Conservation (phyloP, 2,113 vertebrate genomes). For the Apistogramma diplotaenia region DNA sequence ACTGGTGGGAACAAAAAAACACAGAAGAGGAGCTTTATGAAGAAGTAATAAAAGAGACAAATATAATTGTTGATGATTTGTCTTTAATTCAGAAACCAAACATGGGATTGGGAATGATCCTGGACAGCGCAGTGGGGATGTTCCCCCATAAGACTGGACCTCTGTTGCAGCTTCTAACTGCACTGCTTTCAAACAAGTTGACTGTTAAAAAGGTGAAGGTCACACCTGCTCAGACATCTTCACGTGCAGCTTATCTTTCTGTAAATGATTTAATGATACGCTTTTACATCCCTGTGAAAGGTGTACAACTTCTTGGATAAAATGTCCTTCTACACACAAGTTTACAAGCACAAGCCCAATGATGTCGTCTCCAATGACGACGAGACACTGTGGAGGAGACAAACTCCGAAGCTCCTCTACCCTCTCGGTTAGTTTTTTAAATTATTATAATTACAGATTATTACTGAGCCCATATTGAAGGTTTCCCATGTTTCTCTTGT, state of each 20-base stretch:
- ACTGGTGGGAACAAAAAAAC: conserved; percentile 79
- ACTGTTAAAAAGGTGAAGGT: conserved; percentile 90
- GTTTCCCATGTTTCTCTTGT: not conserved
- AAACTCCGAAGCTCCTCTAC: conserved; percentile 88
- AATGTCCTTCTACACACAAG: conserved; percentile 95
- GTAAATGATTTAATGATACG: not conserved
- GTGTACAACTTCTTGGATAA: conserved; percentile 96
- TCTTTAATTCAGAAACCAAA: conserved; percentile 83
- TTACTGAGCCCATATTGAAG: not conserved
- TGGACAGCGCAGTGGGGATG: conserved; percentile 92
- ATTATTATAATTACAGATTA: no score
- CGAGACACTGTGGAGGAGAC: conserved; percentile 90
- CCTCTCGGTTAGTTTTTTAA: conserved; percentile 83
- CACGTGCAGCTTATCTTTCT: not conserved
- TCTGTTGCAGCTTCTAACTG: conserved; percentile 89
- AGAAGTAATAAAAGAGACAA: not conserved
- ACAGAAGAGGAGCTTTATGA: not conserved
- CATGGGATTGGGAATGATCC: conserved; percentile 90
- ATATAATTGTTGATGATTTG: not conserved
- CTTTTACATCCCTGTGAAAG: conserved; percentile 64
- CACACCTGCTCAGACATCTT: not conserved
- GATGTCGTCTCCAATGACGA: conserved; percentile 92
- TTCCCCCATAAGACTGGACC: conserved; percentile 92
- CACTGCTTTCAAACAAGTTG: conserved; percentile 91
- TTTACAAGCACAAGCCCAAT: conserved; percentile 90